Evolutionary conservation across 2,113 vertebrate genomes (phyloP), one percentile per base, ranked within the genome.

Genomic region (Syngnathoides biaculeatus): DNA sequence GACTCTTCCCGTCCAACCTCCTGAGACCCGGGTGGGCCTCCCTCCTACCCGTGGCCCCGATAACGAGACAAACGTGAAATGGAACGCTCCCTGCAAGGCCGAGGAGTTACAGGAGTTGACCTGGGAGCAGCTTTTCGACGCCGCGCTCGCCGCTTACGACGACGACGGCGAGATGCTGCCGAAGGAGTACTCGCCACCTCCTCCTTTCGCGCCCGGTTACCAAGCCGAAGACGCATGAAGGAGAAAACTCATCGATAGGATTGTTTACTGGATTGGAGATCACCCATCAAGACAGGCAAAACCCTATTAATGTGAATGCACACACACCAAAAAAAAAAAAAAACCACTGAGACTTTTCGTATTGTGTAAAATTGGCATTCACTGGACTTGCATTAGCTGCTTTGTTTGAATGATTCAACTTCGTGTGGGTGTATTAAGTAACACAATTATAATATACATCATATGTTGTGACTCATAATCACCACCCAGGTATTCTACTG

Each of bases 161-260:
- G 61, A 22, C 8, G 15, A 20, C 22, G n/a, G 20, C n/a, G 19
- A 26, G 9, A 60, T 15, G 8, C 60, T 89, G 52, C 92, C 91
- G 0, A 71, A 79, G 8, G 93, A 94, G 65, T 94, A 93, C 72
- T 66, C 2, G 17, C 60, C 22, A 0, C 93, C 92, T 0, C 92
- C 92, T 4, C 92, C 93, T 11, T 94, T 93, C 19, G 92, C 92
- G 38, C 93, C 93, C 1, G 92, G 92, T 1, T 92, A 88, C 79
- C 12, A 43, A 24, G 58, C 15, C 15, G 7, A 30, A 17, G 9
- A 19, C 8, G 4, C 43, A 0, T 24, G n/a, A 27, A 2, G 15
- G 19, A 27, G 13, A 47, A 58, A 55, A 24, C 30, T 5, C 4
- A 9, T 2, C 57, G 39, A 60, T 12, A 12, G 35, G 56, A 58